A percentile compares a stretch with the other conserved stretches of the same genome.
These are phyloP conservation scores for Characodon lateralis DNA, from an alignment of 2,797 vertebrate species.

Conservation along the genomic window DNA sequence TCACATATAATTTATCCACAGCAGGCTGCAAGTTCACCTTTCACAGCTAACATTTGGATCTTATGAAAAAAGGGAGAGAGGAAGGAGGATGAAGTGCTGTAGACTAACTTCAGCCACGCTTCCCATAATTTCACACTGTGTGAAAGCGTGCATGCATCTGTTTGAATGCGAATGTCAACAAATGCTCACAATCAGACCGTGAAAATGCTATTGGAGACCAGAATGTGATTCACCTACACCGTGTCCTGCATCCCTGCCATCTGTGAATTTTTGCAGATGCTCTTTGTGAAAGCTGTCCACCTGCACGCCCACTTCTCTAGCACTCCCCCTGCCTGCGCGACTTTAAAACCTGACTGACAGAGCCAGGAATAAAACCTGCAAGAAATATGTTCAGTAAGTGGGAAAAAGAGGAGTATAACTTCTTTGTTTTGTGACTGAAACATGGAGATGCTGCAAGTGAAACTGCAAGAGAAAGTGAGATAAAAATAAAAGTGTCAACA, in stretches of 20 bases:
- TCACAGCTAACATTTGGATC: conserved; percentile 76
- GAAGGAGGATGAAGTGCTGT: conserved; percentile 5
- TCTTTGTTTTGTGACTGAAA: conserved; percentile 37
- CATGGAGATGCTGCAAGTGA: conserved; percentile 23
- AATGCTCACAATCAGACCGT: conserved; percentile 67
- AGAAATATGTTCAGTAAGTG: conserved; percentile 2
- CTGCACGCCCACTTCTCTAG: conserved; percentile 31
- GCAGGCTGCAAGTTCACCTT: conserved; percentile 84
- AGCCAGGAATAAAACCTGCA: conserved; percentile 15
- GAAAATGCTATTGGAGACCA: conserved; percentile 66
- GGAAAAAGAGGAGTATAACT: conserved; percentile 13
- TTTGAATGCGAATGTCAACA: conserved; percentile 47
- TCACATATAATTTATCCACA: conserved; percentile 87
- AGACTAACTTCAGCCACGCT: conserved; percentile 77
- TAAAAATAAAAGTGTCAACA: conserved; percentile 59
- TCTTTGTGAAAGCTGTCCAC: conserved; percentile 63
- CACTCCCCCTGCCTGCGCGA: conserved; percentile 22
- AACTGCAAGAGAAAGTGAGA: conserved; percentile 18
- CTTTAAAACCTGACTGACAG: conserved; percentile 44
- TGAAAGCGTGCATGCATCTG: conserved; percentile 6
- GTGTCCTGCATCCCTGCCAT: conserved; percentile 53
- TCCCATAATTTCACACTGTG: conserved; percentile 45
- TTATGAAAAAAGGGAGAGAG: conserved; percentile 52
- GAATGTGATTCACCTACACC: conserved; percentile 68
- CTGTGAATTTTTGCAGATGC: conserved; percentile 71